These are phyloP conservation scores for Psittacara wagleri DNA, from an alignment of 2,113 vertebrate genomes.

Conservation along the genomic window DNA sequence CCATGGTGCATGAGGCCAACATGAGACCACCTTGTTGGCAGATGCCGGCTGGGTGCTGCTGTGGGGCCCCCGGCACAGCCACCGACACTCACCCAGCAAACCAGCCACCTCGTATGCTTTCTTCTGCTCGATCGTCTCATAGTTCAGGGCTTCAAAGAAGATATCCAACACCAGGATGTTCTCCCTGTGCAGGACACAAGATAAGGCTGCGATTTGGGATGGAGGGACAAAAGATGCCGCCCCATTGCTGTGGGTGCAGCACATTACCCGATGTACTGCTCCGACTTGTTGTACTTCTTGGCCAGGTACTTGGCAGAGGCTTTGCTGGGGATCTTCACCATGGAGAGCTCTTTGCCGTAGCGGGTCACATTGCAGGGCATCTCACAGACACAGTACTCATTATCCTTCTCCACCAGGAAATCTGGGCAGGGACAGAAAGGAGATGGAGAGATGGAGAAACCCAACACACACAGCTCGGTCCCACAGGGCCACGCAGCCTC, in stretches of 20 bases:
- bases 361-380: constrained; percentile 97
- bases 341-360: constrained; percentile 96
- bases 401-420: constrained; percentile 97
- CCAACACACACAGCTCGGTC: accelerated
- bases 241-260: accelerated
- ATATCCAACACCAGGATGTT: constrained; percentile 98
- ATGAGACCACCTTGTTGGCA: accelerated
- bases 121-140: constrained; percentile 98
- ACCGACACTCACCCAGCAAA: constrained; percentile 85
- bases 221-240: accelerated
- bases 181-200: constrained; percentile 79
- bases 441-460: not conserved
- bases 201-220: not conserved
- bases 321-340: constrained; percentile 99
- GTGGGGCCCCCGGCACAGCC: not conserved
- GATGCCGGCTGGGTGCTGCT: not conserved
- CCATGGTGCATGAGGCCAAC: accelerated
- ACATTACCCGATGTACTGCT: constrained; percentile 96
- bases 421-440: constrained; percentile 72
- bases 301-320: constrained; percentile 97
- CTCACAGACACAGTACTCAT: constrained; percentile 92
- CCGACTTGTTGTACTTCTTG: constrained; percentile 99
- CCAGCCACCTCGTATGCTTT: constrained; percentile 97
- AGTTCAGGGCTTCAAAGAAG: constrained; percentile 97
- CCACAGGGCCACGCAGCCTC: constrained; percentile 49